A percentile compares a stretch with the other conserved stretches of the same genome.
phyloP scores from a whole-genome alignment of 2,113 vertebrate genomes.

The Leucoraja erinaceus region DNA sequence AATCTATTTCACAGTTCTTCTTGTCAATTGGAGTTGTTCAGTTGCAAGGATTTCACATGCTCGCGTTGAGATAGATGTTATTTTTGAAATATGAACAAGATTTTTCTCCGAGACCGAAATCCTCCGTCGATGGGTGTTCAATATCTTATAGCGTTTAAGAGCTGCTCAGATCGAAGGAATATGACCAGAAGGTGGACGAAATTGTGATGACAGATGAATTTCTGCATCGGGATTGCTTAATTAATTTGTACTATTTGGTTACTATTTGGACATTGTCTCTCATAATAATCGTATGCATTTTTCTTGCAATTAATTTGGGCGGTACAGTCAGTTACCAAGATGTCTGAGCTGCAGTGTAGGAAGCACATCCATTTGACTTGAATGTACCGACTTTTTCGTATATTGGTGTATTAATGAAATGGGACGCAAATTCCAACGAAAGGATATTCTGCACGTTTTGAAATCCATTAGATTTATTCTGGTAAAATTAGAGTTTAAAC shows the following conservation, averaged over 20 bases:
- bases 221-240: background rate
- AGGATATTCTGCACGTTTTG: background rate
- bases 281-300: background rate
- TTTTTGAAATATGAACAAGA: background rate
- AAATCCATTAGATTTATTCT: background rate
- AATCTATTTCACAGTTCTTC: background rate
- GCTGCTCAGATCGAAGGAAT: background rate
- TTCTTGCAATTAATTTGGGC: background rate
- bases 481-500: background rate
- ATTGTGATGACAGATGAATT: conserved; percentile 9
- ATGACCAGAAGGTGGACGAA: background rate
- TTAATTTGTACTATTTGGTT: background rate
- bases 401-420: background rate
- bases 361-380: background rate
- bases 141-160: background rate
- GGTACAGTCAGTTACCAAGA: background rate
- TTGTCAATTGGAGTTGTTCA: background rate
- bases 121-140: background rate
- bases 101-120: background rate
- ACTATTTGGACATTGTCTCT: background rate
- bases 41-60: background rate
- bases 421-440: background rate
- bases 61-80: background rate
- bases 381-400: background rate
- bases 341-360: background rate